phyloP scores from a whole-genome alignment of 2,888 invertebrate species.

The Sinotaia quadrata region DNA sequence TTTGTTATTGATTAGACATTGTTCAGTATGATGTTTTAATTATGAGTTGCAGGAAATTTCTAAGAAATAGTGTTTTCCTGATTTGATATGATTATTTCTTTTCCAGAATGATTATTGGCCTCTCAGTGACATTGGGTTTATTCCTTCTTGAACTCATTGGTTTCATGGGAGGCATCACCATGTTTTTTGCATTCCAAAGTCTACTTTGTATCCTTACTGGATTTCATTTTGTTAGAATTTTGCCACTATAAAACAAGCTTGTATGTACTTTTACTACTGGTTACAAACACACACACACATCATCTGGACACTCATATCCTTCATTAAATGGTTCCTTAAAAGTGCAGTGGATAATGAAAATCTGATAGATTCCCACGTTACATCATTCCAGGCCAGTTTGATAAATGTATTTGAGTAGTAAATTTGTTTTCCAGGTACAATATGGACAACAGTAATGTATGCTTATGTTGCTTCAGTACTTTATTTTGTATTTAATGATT shows the following conservation, averaged over 20 bases:
- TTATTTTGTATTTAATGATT: no score
- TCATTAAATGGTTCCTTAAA: no score
- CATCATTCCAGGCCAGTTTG: no score
- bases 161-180: constrained; percentile 82
- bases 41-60: no score
- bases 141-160: constrained; percentile 77
- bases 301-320: no score
- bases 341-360: no score
- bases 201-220: constrained; percentile 82
- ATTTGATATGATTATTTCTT: background rate
- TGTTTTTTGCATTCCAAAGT: constrained; percentile 81
- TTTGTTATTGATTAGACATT: background rate
- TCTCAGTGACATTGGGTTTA: constrained; percentile 35
- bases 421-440: no score
- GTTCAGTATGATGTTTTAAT: background rate
- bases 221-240: background rate
- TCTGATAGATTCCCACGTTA: no score
- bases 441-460: no score
- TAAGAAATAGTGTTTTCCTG: no score
- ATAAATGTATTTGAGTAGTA: no score
- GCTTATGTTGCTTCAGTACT: no score
- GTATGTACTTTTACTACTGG: background rate
- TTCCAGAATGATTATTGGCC: constrained; percentile 34
- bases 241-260: background rate
- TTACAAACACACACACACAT: background rate